Base-by-base conservation (phyloP, 2,888 invertebrate genomes). In the Euclidia mi region DNA sequence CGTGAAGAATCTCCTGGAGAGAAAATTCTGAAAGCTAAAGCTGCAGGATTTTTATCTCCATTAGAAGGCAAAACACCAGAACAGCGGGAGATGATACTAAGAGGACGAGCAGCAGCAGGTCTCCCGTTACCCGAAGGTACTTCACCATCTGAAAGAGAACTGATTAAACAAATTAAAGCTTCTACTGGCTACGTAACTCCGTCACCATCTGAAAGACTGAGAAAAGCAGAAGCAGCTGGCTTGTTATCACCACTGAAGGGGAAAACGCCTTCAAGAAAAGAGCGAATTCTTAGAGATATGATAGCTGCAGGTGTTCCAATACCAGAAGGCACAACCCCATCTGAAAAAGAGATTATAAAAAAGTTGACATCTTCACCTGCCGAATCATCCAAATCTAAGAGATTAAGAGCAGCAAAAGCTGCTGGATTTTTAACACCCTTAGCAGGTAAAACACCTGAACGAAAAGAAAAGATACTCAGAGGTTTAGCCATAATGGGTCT, bases 171-270 rank as follows among this genome's bases (percentile, higher is more conserved):
- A 62, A 64, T 82, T 0, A 53, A 77, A 38, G 48, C 55, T 29
- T 79, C 81, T 7, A n/a, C 80, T 7, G 79, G 80, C 7, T 53
- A 81, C 3, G 81, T 80, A 4, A 70, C 81, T 0, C 72, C 73
- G 58, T 78, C 83, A 0, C 69, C 71, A 50, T 58, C 75, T 7
- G n/a, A 60, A 7, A 29, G 64, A 1, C 41, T 49, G 35, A 73
- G 57, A 62, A 55, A 59, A 41, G 29, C 48, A 12, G 20, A 40
- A 32, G 48, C 48, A 10, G 48, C 32, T 17, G 40, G 40, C 1
- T 32, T 48, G 12, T 20, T 48, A n/a, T 18, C 48, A 15, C 29
- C 32, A 3, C 10, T 32, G 1, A 35, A 42, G 1, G 20, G 32
- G 1, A 48, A 48, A 48, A 32, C 48, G 2, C 20, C 20, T 3